phyloP scores from a whole-genome alignment of 2,888 invertebrate species.

The Mythimna lalbum region DNA sequence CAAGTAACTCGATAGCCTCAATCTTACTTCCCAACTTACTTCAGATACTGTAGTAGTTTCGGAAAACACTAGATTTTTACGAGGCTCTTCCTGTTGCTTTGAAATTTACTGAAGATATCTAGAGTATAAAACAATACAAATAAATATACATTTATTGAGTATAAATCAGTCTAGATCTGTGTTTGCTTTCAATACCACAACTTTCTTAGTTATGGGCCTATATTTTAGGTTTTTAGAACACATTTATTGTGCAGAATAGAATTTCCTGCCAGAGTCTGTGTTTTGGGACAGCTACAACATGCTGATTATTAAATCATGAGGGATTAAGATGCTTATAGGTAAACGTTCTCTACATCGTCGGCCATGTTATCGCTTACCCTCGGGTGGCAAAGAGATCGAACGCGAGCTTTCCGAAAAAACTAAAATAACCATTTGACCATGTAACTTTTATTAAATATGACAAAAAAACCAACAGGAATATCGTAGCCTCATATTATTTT shows the following conservation, averaged over 20 bases:
- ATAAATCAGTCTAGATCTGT: neutral
- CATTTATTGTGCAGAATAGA: too few species aligned
- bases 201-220: too few species aligned
- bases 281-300: too few species aligned
- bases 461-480: too few species aligned
- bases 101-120: conserved; percentile 1
- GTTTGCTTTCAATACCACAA: too few species aligned
- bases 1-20: conserved; percentile 22
- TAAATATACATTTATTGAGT: neutral
- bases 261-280: too few species aligned
- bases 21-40: conserved; percentile 20
- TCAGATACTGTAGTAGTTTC: conserved; percentile 22
- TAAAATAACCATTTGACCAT: neutral
- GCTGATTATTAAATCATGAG: neutral
- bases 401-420: too few species aligned
- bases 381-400: too few species aligned
- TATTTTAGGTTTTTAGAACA: too few species aligned
- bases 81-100: conserved; percentile 23
- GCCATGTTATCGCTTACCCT: neutral
- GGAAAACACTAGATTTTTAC: conserved; percentile 37
- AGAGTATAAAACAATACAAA: neutral
- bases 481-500: too few species aligned
- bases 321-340: neutral
- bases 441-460: neutral
- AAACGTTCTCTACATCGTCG: neutral